phyloP scores from a whole-genome alignment of 1,140 invertebrate species.

The Penaeus chinensis region DNA sequence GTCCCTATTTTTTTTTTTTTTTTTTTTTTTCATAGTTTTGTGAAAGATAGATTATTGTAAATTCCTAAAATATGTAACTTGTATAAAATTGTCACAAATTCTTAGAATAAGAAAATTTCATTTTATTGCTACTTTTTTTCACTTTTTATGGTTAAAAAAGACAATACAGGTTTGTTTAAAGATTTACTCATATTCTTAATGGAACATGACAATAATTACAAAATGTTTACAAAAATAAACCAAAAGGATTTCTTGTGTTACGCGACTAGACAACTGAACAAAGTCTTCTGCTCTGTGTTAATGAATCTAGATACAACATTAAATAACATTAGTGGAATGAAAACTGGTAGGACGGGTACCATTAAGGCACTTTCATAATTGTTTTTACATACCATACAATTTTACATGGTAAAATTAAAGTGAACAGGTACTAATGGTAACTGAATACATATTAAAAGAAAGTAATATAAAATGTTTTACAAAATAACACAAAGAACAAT shows the following conservation, averaged over 20 bases:
- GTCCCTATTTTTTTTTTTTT: too few species aligned
- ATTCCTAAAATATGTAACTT: too few species aligned
- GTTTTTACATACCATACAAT: constrained; percentile 36
- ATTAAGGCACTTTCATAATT: constrained; percentile 53
- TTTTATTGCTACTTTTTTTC: too few species aligned
- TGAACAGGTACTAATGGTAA: constrained; percentile 40
- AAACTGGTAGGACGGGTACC: constrained; percentile 55
- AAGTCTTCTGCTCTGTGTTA: constrained; percentile 37
- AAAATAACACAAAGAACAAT: constrained; percentile 30
- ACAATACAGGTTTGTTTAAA: too few species aligned
- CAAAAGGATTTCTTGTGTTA: constrained; percentile 55
- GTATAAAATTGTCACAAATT: too few species aligned
- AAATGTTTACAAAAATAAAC: constrained; percentile 59
- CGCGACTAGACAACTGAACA: constrained; percentile 57
- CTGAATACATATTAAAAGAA: constrained; percentile 36
- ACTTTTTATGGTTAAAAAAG: too few species aligned
- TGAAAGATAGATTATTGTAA: too few species aligned
- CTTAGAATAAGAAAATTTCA: too few species aligned
- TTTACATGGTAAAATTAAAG: constrained; percentile 26
- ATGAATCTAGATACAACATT: constrained; percentile 37
- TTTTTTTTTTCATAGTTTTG: too few species aligned
- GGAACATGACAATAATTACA: constrained; percentile 57
- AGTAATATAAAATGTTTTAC: constrained; percentile 20
- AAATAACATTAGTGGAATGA: constrained; percentile 56
- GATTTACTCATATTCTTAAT: constrained; percentile 24